Conservation (phyloP, 92 coral and sea anemone species). For the Galaxea fascicularis region DNA sequence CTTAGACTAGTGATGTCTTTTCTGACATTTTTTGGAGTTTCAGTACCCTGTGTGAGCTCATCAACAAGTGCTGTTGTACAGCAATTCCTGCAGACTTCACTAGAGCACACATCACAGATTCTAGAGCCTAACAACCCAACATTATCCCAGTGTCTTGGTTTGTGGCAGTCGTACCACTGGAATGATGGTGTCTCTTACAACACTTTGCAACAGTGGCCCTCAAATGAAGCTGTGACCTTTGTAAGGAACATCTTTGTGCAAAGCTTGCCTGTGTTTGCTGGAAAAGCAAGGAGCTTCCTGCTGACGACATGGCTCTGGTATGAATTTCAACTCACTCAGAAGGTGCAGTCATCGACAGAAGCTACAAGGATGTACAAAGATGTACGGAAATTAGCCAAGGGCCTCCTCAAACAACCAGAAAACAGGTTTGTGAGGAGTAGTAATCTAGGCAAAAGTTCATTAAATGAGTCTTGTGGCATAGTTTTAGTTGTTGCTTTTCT, state of each 20-base stretch:
- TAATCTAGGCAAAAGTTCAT: neutral
- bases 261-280: conserved; percentile 75
- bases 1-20: conserved; percentile 80
- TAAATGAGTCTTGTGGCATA: neutral
- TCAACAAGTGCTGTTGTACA: conserved; percentile 45
- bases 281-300: conserved; percentile 61
- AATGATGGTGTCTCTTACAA: neutral
- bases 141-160: conserved; percentile 55
- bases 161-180: conserved; percentile 64
- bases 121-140: neutral
- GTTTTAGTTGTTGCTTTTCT: neutral
- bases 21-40: conserved; percentile 80
- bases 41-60: conserved; percentile 48
- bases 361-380: conserved; percentile 77
- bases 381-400: conserved; percentile 87
- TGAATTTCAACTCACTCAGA: conserved; percentile 69
- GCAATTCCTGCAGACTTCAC: conserved; percentile 51
- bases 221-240: conserved; percentile 51
- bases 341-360: conserved; percentile 56
- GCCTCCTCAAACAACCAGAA: conserved; percentile 78
- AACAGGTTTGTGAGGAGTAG: conserved; percentile 66
- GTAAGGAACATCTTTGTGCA: conserved; percentile 85
- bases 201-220: conserved; percentile 37
- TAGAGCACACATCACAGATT: conserved; percentile 64
- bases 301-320: conserved; percentile 80